Conservation (phyloP, 2,797 vertebrate genomes). For the Ammospiza maritima region DNA sequence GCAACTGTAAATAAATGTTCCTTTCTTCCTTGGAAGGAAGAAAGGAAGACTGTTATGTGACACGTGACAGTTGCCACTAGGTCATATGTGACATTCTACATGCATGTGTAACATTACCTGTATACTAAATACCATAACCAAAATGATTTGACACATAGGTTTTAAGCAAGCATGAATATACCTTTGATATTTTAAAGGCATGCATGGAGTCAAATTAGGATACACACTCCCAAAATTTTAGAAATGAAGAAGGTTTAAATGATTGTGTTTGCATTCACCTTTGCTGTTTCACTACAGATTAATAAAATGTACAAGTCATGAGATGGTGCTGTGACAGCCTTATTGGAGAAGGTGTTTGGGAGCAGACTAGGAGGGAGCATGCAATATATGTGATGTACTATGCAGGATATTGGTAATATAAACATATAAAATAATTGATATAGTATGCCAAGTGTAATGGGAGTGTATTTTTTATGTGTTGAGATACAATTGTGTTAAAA, state of each 20-base stretch:
- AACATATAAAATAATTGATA: neutral
- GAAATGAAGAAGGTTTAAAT: neutral
- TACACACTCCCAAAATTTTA: neutral
- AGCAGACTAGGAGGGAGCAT: neutral
- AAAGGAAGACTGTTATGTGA: neutral
- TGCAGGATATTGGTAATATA: neutral
- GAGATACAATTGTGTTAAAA: neutral
- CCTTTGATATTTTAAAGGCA: neutral
- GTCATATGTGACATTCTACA: neutral
- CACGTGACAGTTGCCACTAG: neutral
- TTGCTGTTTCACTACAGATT: neutral
- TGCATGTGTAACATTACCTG: neutral
- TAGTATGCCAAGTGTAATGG: neutral
- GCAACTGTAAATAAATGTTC: neutral
- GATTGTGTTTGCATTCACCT: neutral
- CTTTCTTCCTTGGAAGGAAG: neutral
- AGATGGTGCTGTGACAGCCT: neutral
- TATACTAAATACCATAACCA: neutral
- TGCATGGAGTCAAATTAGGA: neutral
- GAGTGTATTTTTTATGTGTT: neutral
- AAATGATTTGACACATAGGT: neutral
- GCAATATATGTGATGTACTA: neutral
- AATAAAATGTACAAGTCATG: neutral
- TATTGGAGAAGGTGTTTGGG: neutral
- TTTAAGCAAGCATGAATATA: neutral